These are phyloP conservation scores for Rhorus exstirpatorius DNA, from an alignment of 2,888 invertebrate genomes.

Conservation along the genomic window DNA sequence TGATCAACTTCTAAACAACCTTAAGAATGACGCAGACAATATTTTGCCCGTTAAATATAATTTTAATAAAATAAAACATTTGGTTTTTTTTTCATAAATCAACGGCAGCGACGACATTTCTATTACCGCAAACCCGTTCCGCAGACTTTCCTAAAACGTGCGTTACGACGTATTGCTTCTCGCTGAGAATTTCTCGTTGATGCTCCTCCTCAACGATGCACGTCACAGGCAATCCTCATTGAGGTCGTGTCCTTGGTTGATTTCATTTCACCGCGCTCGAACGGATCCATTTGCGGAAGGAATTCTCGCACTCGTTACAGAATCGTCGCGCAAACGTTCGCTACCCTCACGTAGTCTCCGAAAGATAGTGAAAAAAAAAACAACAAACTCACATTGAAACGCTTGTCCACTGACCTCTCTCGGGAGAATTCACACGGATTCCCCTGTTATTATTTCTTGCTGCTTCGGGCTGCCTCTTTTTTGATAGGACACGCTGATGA, in stretches of 20 bases:
- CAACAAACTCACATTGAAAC: slow-evolving; percentile 75
- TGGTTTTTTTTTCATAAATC: slow-evolving; percentile 26
- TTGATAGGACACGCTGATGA: not conserved
- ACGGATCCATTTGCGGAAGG: slow-evolving; percentile 80
- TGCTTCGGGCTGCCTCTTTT: no score
- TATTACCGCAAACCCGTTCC: slow-evolving; percentile 8
- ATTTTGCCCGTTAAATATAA: slow-evolving; percentile 11
- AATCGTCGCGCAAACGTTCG: slow-evolving; percentile 56
- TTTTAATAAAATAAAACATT: slow-evolving; percentile 26
- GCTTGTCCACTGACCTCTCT: slow-evolving; percentile 78
- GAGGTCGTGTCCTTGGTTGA: slow-evolving; percentile 83
- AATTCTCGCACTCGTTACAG: slow-evolving; percentile 76
- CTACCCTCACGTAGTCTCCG: slow-evolving; percentile 63
- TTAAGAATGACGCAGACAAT: slow-evolving; percentile 39
- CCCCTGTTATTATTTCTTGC: slow-evolving; percentile 35
- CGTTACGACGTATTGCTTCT: slow-evolving; percentile 25
- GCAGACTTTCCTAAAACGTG: slow-evolving; percentile 41
- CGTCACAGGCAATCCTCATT: slow-evolving; percentile 76
- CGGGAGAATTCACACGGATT: slow-evolving; percentile 65
- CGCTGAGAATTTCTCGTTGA: slow-evolving; percentile 28
- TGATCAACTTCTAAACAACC: no score
- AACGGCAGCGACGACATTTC: slow-evolving; percentile 16
- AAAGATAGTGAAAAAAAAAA: slow-evolving; percentile 49
- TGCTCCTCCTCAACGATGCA: slow-evolving; percentile 6
- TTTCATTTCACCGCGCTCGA: slow-evolving; percentile 76